phyloP scores from a whole-genome alignment of 1,140 invertebrate genomes.

The Brachionus manjavacas region DNA sequence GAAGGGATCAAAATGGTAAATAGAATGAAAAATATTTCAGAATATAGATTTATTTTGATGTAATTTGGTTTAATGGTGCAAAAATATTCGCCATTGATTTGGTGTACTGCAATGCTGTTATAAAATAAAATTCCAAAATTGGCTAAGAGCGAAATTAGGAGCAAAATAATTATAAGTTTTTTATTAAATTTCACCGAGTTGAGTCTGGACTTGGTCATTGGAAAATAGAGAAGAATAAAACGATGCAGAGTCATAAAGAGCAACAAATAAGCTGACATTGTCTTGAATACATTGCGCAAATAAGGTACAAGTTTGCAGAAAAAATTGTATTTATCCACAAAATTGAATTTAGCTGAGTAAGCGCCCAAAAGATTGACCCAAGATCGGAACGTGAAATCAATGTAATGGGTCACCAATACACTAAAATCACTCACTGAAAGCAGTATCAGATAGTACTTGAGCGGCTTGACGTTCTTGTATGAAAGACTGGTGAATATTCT shows the following conservation, averaged over 20 bases:
- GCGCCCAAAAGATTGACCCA: neutral
- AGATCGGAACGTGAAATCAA: conserved; percentile 5
- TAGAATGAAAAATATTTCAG: neutral
- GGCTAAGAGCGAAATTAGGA: neutral
- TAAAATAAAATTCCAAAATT: neutral
- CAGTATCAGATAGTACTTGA: conserved; percentile 8
- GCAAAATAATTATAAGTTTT: neutral
- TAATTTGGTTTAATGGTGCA: neutral
- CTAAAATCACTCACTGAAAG: neutral
- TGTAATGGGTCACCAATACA: neutral
- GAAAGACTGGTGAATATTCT: neutral
- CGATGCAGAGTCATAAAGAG: neutral
- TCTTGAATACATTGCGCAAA: neutral
- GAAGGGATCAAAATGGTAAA: neutral
- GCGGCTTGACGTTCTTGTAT: neutral
- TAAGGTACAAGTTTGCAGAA: neutral
- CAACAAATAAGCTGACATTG: neutral
- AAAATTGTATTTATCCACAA: neutral
- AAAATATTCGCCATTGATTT: neutral
- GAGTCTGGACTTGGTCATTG: conserved; percentile 2
- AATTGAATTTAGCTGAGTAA: neutral
- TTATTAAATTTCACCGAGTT: neutral
- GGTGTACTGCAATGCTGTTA: neutral
- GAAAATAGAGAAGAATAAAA: conserved; percentile 1
- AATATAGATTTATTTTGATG: neutral